phyloP scores from a whole-genome alignment of 2,888 invertebrate genomes.

The Parnassius smintheus region DNA sequence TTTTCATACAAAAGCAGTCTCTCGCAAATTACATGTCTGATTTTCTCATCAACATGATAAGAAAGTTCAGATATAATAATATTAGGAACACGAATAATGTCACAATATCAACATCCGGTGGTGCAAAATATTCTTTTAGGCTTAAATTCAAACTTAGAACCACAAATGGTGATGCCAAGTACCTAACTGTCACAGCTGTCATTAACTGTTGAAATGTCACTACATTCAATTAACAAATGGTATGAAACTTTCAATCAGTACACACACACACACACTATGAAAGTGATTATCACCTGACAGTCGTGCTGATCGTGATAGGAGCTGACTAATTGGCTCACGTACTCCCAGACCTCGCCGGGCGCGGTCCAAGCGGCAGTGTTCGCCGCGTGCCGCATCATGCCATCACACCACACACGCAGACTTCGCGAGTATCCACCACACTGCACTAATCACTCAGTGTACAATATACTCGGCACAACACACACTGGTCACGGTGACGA shows the following conservation, averaged over 20 bases:
- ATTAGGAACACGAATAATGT: no score
- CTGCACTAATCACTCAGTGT: slow-evolving; percentile 29
- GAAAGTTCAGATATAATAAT: no score
- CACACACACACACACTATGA: neutral
- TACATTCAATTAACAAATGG: no score
- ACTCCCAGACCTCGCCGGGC: slow-evolving; percentile 85
- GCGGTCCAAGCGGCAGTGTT: slow-evolving; percentile 73
- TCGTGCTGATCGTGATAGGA: slow-evolving; percentile 81
- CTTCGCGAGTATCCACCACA: slow-evolving; percentile 43
- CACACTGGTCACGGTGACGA: slow-evolving; percentile 66
- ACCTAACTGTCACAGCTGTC: no score
- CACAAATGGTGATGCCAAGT: no score
- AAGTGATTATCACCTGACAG: slow-evolving; percentile 54
- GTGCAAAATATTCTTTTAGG: no score
- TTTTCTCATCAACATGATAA: no score
- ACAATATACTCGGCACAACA: slow-evolving; percentile 40
- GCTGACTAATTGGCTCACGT: slow-evolving; percentile 84
- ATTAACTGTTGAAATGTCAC: neutral
- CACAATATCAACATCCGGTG: no score
- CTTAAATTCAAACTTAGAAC: no score
- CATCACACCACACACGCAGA: slow-evolving; percentile 49
- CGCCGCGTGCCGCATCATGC: slow-evolving; percentile 77
- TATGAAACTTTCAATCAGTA: neutral
- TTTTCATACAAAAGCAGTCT: no score
- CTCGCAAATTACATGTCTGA: no score